Base-by-base conservation (phyloP, 2,113 vertebrate genomes). In the Orthonyx spaldingii region DNA sequence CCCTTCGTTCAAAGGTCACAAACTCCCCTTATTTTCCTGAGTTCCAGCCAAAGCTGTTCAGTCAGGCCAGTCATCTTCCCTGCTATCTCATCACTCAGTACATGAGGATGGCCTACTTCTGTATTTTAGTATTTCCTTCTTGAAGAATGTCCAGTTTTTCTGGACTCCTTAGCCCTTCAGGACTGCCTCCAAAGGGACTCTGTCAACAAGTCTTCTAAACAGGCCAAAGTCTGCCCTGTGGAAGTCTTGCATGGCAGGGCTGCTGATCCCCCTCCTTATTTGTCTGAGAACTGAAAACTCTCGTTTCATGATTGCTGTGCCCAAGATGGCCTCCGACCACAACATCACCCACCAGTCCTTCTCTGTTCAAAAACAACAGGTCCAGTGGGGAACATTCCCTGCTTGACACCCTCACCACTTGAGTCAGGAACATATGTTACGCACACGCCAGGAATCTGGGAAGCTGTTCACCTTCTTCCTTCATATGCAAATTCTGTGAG, bases 21-120 rank as follows among this genome's bases (percentile, higher is more conserved):
- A 69, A 65, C 30, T 61, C 63, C 76, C 47, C 39, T 89, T 60
- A 49, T 61, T 83, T 61, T 76, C 15, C 30, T 49, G 55, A 55
- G 16, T 32, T 83, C n/a, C 63, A 61, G 41, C 21, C 41, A 69
- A 60, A 61, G 10, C 2, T 61, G 14, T 76, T 60, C 30, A 41
- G 5, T 66, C 53, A 68, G 39, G 26, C 24, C 0, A 0, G 20
- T 55, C 2, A 0, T 42, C 8, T 61, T 76, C 63, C 21, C n/a
- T 0, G 0, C n/a, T 68, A 3, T 55, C n/a, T 76, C 21, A 21
- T 55, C n/a, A 22, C 30, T 75, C 46, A 46, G 13, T 19, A 46
- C 60, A 47, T 15, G n/a, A 82, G 30, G 24, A 89, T 41, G 53
- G 20, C 20, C 20, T 60, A 13, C 42, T 75, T 83, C 53, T 68